These are phyloP conservation scores for Hemibagrus wyckioides DNA, from an alignment of 2,113 vertebrate genomes.

Conservation along the genomic window DNA sequence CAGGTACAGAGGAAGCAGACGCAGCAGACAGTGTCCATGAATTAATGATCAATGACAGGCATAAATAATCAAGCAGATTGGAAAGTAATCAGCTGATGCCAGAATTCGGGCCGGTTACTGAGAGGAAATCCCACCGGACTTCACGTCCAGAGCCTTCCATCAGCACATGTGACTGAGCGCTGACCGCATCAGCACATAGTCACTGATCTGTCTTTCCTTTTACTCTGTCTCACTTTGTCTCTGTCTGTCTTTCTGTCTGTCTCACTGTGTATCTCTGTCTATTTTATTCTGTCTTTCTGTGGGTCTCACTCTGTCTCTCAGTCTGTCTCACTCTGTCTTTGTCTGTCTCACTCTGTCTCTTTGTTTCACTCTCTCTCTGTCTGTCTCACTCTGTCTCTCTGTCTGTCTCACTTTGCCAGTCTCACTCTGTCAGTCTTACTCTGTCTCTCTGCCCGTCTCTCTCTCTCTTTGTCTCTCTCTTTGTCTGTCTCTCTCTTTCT, in stretches of 20 bases:
- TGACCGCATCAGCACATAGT: constrained; percentile 1
- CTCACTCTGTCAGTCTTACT: no score
- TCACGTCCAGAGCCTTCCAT: constrained; percentile 7
- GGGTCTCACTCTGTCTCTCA: background rate
- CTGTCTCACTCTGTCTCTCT: constrained; percentile 1
- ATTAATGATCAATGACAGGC: constrained; percentile 50
- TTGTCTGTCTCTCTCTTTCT: no score
- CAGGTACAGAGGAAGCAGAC: constrained; percentile 13
- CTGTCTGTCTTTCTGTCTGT: no score
- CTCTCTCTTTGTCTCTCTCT: constrained; percentile 1
- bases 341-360: no score
- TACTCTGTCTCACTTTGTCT: no score
- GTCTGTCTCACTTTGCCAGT: no score
- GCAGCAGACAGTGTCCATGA: constrained; percentile 22
- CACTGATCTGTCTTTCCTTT: constrained; percentile 4
- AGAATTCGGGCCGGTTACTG: constrained; percentile 32
- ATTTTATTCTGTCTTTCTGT: background rate
- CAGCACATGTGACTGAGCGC: constrained; percentile 7
- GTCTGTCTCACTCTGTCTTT: background rate
- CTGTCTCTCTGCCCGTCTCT: background rate
- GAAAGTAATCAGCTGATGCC: constrained; percentile 41
- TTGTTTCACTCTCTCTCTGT: background rate
- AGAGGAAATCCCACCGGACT: constrained; percentile 39
- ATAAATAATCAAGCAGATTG: constrained; percentile 38
- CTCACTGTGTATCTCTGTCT: background rate